These are phyloP conservation scores for Norana najaformis DNA, from an alignment of 2,888 invertebrate species.

Conservation along the genomic window DNA sequence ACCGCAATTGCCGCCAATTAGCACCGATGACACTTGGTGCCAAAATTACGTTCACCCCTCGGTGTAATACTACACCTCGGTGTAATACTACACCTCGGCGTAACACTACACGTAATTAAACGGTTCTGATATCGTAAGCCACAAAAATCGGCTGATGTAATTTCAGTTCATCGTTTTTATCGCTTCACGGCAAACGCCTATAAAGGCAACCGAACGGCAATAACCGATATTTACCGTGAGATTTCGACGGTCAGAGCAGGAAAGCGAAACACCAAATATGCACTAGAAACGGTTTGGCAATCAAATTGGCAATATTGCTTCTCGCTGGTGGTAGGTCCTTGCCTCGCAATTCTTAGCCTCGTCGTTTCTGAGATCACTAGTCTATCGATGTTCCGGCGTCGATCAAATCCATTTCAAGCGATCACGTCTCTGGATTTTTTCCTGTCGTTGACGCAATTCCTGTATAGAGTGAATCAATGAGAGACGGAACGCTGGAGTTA, in stretches of 20 bases:
- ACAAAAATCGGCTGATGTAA: background rate
- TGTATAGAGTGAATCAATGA: background rate
- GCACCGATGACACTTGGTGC: background rate
- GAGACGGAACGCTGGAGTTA: background rate
- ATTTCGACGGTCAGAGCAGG: background rate
- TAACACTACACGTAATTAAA: background rate
- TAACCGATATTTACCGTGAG: background rate
- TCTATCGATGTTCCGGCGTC: too few relatives aligned
- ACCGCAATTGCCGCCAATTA: background rate
- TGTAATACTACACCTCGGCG: background rate
- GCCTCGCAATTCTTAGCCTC: background rate
- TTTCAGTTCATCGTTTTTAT: constrained; percentile 13
- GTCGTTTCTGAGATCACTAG: too few relatives aligned
- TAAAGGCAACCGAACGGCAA: background rate
- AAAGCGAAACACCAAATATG: background rate
- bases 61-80: background rate
- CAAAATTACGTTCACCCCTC: background rate
- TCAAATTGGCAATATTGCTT: background rate
- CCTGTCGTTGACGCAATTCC: background rate
- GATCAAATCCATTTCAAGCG: background rate
- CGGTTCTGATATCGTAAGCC: background rate
- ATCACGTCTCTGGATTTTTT: background rate
- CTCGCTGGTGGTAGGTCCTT: background rate
- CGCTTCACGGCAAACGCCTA: background rate
- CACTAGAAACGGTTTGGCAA: background rate